Percentiles rank a stretch among this genome's conserved stretches.
phyloP scores from a whole-genome alignment of 2,888 invertebrate genomes.

The Strigamia crassipes region DNA sequence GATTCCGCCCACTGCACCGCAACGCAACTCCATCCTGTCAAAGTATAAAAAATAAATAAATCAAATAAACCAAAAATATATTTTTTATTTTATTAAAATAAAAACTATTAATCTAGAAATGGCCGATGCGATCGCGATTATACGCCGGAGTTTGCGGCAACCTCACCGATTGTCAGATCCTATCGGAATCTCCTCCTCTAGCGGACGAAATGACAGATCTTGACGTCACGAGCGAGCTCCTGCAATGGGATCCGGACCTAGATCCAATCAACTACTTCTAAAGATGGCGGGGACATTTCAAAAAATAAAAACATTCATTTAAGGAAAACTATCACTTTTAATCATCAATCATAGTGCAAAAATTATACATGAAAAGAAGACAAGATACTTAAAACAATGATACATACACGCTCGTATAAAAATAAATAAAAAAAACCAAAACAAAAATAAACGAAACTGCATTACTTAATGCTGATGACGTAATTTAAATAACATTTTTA shows the following conservation, averaged over 20 bases:
- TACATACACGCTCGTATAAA: too few species aligned
- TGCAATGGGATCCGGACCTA: not conserved
- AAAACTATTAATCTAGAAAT: conserved; percentile 46
- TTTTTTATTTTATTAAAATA: not conserved
- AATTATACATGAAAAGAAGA: too few species aligned
- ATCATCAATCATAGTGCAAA: not conserved
- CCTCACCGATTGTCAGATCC: not conserved
- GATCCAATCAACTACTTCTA: not conserved
- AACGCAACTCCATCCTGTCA: conserved; percentile 36
- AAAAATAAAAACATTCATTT: not conserved
- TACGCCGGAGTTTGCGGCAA: conserved; percentile 48
- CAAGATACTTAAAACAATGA: too few species aligned
- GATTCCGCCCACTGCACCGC: conserved; percentile 1
- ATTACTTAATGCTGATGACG: not conserved
- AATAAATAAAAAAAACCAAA: too few species aligned
- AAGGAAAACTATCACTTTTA: not conserved
- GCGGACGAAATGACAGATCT: not conserved
- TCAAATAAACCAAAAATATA: not conserved
- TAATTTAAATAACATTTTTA: not conserved
- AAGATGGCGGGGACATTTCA: not conserved
- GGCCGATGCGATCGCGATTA: conserved; percentile 49
- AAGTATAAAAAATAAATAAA: not conserved
- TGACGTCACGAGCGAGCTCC: not conserved
- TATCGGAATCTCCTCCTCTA: not conserved
- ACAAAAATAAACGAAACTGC: too few species aligned